Evolutionary conservation across 1,140 invertebrate genomes (phyloP).

Genomic region (Pogonomyrmex californicus): DNA sequence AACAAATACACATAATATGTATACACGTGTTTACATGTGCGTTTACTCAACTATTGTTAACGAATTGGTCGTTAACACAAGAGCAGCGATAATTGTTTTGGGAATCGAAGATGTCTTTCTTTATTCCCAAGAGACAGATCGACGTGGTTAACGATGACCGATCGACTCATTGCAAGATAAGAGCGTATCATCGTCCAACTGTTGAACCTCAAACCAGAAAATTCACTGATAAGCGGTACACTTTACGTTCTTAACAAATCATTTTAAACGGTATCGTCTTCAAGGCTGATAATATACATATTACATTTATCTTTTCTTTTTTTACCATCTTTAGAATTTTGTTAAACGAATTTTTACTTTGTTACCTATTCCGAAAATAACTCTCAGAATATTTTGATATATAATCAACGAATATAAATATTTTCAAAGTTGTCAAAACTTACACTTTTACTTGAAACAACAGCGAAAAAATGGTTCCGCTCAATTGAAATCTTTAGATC

Average conservation of each 20-base stretch:
- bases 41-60: not conserved
- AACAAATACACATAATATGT: not conserved
- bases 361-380: not conserved
- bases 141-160: slow-evolving; percentile 3
- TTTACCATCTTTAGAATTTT: not conserved
- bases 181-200: slow-evolving; percentile 11
- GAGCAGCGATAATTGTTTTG: slow-evolving; percentile 16
- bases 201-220: slow-evolving; percentile 18
- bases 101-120: not conserved
- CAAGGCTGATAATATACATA: not conserved
- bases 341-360: not conserved
- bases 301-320: not conserved
- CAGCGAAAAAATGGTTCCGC: not conserved
- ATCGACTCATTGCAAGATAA: slow-evolving; percentile 27
- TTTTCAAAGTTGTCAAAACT: not conserved
- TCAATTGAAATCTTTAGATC: not conserved
- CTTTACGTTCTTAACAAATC: not conserved
- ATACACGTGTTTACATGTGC: not conserved
- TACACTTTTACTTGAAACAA: not conserved
- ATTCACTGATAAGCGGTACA: not conserved
- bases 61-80: not conserved
- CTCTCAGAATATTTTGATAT: not conserved
- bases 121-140: not conserved
- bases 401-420: not conserved
- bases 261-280: not conserved